Base-by-base conservation (phyloP, 2,888 invertebrate genomes). In the Lasioglossum lativentre region DNA sequence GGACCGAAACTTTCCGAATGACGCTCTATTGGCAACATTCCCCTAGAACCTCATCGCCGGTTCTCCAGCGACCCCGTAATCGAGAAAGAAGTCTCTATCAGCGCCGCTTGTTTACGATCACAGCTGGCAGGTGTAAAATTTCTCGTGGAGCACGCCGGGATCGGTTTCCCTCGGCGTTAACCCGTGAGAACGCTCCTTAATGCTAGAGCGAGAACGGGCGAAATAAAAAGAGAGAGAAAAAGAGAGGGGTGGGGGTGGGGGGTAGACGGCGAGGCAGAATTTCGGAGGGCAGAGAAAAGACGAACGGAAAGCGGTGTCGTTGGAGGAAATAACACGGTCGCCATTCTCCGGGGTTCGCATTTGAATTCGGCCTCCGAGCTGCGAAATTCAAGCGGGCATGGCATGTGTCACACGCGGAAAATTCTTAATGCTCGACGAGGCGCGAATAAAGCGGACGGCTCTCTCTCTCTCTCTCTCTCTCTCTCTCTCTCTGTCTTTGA, bases 391-490 rank as follows among this genome's bases (percentile, higher is more conserved):
- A 66, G 45, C 73, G 40, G 68, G 80, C 56, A 38, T 59, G 79
- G 79, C 82, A 82, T 82, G 79, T 82, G 82, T 82, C 82, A 74
- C 82, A 73, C 68, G 83, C 47, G 71, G 81, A 83, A 80, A 75
- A 83, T 83, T 80, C 82, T 80, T 74, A 73, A 80, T 80, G 80
- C 73, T 56, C 79, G 73, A 38, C 82, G 82, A 79, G 56, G 38
- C 56, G 63, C 12, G 42, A 70, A 72, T 56, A 82, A 82, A 68
- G 59, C 42, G 59, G 47, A 40, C 40, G 52, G 34, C 34, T 34
- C 72, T n/a, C n/a, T n/a, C n/a, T n/a, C n/a, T n/a, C n/a, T n/a
- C n/a, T n/a, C n/a, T n/a, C n/a, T n/a, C n/a, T n/a, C n/a, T n/a
- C n/a, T n/a, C n/a, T n/a, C n/a, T n/a, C n/a, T n/a, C n/a, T 45